These are phyloP conservation scores for Diplolepis rosae DNA, from an alignment of 2,888 invertebrate species.

Conservation along the genomic window DNA sequence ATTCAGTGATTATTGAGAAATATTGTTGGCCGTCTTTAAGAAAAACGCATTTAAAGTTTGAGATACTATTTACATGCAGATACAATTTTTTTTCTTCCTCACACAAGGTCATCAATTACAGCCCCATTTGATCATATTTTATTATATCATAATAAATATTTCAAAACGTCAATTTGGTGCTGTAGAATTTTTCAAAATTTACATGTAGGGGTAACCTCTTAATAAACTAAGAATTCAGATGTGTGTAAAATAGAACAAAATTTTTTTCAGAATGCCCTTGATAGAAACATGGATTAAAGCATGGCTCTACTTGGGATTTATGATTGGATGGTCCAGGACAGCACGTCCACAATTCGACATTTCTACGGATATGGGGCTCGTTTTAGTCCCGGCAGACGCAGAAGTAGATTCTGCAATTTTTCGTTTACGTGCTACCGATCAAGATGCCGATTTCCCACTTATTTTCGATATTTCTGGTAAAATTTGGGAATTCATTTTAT, in stretches of 20 bases:
- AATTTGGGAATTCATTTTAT: too few relatives aligned
- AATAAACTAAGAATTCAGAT: not conserved
- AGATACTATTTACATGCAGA: too few relatives aligned
- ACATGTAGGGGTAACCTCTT: too few relatives aligned
- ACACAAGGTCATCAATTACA: too few relatives aligned
- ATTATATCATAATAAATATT: too few relatives aligned
- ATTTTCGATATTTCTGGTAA: slow-evolving; percentile 85
- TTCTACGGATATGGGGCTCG: slow-evolving; percentile 87
- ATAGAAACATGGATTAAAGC: slow-evolving; percentile 67
- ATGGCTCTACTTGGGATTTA: slow-evolving; percentile 69
- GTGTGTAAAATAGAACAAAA: not conserved
- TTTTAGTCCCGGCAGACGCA: slow-evolving; percentile 89
- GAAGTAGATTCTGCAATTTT: slow-evolving; percentile 90
- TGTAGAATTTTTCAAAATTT: too few relatives aligned
- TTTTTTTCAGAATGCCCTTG: slow-evolving; percentile 68
- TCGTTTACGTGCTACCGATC: slow-evolving; percentile 89
- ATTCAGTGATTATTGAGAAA: too few relatives aligned
- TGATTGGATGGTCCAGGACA: slow-evolving; percentile 71
- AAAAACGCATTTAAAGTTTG: too few relatives aligned
- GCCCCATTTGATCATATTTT: too few relatives aligned
- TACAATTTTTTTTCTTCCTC: too few relatives aligned
- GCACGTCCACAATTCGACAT: slow-evolving; percentile 90
- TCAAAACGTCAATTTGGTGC: too few relatives aligned
- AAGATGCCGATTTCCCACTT: slow-evolving; percentile 90
- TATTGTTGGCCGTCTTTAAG: too few relatives aligned